Base-by-base conservation (phyloP, 2,888 invertebrate genomes). In the Meliscaeva auricollis region DNA sequence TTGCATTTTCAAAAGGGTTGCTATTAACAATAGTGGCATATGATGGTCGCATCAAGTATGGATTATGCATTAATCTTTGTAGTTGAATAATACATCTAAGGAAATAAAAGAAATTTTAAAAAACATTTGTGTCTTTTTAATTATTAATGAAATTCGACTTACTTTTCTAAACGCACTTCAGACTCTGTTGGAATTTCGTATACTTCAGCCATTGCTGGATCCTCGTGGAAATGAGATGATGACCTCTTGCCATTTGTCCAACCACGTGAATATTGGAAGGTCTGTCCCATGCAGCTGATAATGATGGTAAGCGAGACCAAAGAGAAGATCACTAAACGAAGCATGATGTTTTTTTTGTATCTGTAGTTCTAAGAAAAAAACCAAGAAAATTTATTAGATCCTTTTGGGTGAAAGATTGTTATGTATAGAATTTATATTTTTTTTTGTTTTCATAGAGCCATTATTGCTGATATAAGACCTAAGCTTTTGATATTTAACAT, bases 231-330 rank as follows among this genome's bases (percentile, higher is more conserved):
- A 38, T 87, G 87, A 35, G 69, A 15, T 44, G 77, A 87, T n/a
- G 90, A 88, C 0, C 95, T 91, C 89, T 95, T 95, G 22, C 96
- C 96, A 89, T 95, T 96, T 84, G 95, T 96, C 96, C 96, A 96
- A 5, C 96, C 96, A 0, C 95, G 93, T 52, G 96, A 96, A 91
- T 96, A 96, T 89, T 96, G 96, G 92, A 96, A 96, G 6, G 95
- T 96, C 92, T 96, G 96, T 0, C 94, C 94, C 90, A 91, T 91
- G 87, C 91, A 91, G 17, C 87, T 83, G n/a, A 88, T 68, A 22
- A 87, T 35, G 56, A 81, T 32, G 32, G 84, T 77, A 20, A 87
- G 56, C 30, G 87, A 54, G 20, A 87, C 54, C 41, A 91, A 76
- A 0, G 90, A 88, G 75, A 89, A 89, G 22, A 90, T 87, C 56